Evolutionary conservation across 2,797 vertebrate species (phyloP).

Genomic region (Melopsittacus undulatus): DNA sequence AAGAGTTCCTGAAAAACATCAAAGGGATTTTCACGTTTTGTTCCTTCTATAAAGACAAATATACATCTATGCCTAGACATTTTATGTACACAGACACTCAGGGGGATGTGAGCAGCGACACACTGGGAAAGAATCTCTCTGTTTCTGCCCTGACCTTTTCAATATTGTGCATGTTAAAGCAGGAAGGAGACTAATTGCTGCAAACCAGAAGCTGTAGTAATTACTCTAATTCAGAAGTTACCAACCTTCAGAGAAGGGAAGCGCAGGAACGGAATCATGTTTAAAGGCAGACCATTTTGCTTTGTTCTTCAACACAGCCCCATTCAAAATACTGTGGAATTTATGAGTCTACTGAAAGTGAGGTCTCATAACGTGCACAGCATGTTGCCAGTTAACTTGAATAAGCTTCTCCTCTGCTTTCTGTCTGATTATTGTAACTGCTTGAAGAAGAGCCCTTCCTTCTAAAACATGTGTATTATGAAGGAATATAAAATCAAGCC

Average conservation of each 20-base stretch:
- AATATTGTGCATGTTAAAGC: background rate
- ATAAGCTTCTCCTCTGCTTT: conserved; percentile 64
- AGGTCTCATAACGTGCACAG: conserved; percentile 56
- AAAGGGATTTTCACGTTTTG: background rate
- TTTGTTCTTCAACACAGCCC: conserved; percentile 64
- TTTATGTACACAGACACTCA: background rate
- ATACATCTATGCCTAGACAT: background rate
- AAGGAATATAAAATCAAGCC: background rate
- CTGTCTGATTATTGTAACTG: conserved; percentile 1
- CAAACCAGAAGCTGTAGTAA: conserved; percentile 52
- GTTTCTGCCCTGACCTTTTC: conserved; percentile 21
- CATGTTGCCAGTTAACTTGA: conserved; percentile 56
- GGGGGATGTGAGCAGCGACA: background rate
- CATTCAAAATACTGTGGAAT: conserved; percentile 27
- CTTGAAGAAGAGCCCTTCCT: conserved; percentile 35
- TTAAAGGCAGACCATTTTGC: conserved; percentile 29
- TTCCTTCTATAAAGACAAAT: background rate
- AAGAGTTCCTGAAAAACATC: background rate
- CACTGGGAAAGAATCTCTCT: background rate
- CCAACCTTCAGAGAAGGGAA: conserved; percentile 54
- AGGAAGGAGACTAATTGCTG: conserved; percentile 56
- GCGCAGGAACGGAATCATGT: background rate
- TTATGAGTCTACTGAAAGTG: conserved; percentile 51
- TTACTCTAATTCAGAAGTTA: conserved; percentile 54
- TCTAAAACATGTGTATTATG: background rate